A percentile compares a stretch with the other conserved stretches of the same genome.
These are phyloP conservation scores for Ptyas mucosa DNA, from an alignment of 2,113 vertebrate species.

Conservation along the genomic window DNA sequence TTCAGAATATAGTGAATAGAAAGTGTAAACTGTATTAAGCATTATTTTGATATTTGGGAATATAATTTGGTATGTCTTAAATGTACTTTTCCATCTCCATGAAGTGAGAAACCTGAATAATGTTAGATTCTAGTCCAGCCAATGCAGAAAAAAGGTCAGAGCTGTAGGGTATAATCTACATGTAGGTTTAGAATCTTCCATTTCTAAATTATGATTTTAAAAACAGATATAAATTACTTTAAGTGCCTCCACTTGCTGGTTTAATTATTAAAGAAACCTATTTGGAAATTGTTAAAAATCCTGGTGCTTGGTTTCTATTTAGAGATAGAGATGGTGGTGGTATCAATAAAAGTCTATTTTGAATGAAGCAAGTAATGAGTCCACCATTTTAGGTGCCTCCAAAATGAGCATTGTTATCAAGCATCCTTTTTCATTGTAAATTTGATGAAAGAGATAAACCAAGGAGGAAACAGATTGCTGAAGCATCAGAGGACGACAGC, in stretches of 20 bases:
- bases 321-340: not conserved
- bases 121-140: not conserved
- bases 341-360: not conserved
- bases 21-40: not conserved
- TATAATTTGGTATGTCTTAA: not conserved
- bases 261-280: not conserved
- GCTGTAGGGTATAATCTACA: not conserved
- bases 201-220: not conserved
- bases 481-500: not conserved
- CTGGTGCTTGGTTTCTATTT: not conserved
- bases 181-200: not conserved
- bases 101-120: not conserved
- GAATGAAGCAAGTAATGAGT: not conserved
- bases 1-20: not conserved
- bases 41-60: not conserved
- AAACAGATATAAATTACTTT: not conserved
- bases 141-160: not conserved
- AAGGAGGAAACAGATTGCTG: not conserved
- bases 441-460: not conserved
- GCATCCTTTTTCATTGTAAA: not conserved
- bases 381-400: not conserved
- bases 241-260: not conserved
- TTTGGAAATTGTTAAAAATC: not conserved
- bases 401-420: not conserved
- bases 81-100: constrained; percentile 10